Evolutionary conservation across 2,797 vertebrate genomes (phyloP).

Genomic region (Threskiornis aethiopicus): DNA sequence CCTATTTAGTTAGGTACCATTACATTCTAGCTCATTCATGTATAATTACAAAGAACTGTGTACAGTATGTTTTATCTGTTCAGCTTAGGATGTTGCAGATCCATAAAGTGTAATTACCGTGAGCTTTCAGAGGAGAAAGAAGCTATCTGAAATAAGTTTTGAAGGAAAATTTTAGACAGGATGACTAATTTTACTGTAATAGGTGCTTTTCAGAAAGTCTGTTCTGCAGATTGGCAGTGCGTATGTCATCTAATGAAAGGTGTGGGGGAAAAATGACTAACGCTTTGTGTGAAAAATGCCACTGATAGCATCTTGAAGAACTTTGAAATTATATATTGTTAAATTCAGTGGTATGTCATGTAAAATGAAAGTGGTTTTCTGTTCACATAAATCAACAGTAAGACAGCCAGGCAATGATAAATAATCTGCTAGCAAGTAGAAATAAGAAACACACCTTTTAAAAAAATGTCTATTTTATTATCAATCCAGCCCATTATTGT

Average conservation of each 20-base stretch:
- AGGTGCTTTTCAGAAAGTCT: neutral
- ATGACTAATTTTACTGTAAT: neutral
- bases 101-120: neutral
- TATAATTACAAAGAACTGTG: neutral
- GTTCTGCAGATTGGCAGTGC: neutral
- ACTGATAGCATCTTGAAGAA: neutral
- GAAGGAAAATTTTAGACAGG: neutral
- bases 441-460: neutral
- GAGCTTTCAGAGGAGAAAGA: neutral
- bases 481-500: neutral
- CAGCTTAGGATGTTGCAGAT: neutral
- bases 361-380: neutral
- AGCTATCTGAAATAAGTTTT: neutral
- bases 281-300: neutral
- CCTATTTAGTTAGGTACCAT: neutral
- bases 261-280: neutral
- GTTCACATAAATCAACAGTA: neutral
- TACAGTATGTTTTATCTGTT: neutral
- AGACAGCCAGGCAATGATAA: neutral
- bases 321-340: neutral
- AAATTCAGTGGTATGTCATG: neutral
- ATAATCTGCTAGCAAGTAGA: neutral
- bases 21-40: neutral
- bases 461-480: neutral
- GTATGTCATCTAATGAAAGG: neutral